phyloP scores from a whole-genome alignment of 1,140 invertebrate species.

The Latrodectus geometricus region DNA sequence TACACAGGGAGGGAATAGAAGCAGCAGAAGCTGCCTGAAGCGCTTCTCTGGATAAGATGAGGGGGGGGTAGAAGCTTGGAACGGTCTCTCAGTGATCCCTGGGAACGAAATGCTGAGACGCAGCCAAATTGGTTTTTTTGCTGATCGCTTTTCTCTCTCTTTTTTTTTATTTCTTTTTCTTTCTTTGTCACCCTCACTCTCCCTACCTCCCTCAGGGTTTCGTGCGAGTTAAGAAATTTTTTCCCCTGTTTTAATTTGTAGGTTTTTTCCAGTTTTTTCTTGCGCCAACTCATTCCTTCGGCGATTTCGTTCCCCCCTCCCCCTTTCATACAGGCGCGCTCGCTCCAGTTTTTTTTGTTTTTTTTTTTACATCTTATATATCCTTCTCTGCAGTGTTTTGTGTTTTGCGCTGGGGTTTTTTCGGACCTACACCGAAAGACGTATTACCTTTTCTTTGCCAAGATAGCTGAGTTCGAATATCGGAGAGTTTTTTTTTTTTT shows the following conservation, averaged over 20 bases:
- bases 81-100: constrained; percentile 57
- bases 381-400: constrained; percentile 34
- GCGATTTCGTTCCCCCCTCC: background rate
- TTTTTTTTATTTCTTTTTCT: constrained; percentile 48
- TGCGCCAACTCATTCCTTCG: constrained; percentile 27
- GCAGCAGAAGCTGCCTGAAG: constrained; percentile 10
- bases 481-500: constrained; percentile 62
- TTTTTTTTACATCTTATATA: background rate
- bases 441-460: constrained; percentile 41
- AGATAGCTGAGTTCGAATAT: constrained; percentile 65
- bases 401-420: constrained; percentile 51
- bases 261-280: constrained; percentile 27
- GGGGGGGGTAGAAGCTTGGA: constrained; percentile 21
- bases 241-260: constrained; percentile 53
- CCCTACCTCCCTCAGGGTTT: constrained; percentile 21
- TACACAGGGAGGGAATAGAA: background rate
- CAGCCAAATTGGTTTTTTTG: constrained; percentile 62
- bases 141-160: constrained; percentile 47
- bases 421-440: constrained; percentile 43
- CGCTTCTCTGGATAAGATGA: constrained; percentile 40
- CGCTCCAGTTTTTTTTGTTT: background rate
- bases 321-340: background rate
- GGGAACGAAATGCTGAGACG: constrained; percentile 59
- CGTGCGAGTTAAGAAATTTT: constrained; percentile 29
- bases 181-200: background rate